Conservation (phyloP, 2,888 invertebrate genomes). For the Cetonia aurata region DNA sequence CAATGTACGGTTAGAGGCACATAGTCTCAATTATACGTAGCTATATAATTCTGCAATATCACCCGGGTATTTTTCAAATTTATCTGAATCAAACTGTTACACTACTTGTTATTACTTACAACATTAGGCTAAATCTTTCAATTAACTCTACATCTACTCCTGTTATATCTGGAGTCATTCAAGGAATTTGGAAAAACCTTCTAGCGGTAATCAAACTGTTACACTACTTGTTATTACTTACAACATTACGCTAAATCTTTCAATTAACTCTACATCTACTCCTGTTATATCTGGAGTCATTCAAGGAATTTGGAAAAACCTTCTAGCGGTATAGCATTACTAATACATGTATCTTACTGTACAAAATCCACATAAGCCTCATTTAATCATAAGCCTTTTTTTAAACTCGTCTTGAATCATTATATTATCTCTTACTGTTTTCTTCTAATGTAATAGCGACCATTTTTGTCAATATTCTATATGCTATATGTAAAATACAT, state of each 20-base stretch:
- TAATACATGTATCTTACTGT: conserved; percentile 42
- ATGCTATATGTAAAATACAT: background rate
- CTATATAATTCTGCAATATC: too few relatives aligned
- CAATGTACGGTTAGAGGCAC: too few relatives aligned
- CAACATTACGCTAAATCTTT: too few relatives aligned
- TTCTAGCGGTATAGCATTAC: conserved; percentile 48
- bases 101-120: conserved; percentile 4
- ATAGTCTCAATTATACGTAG: too few relatives aligned
- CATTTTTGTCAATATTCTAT: background rate
- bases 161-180: conserved; percentile 33
- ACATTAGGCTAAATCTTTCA: too few relatives aligned
- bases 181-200: conserved; percentile 53
- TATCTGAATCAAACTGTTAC: background rate
- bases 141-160: conserved; percentile 27
- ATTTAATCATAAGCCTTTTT: too few relatives aligned
- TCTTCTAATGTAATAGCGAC: background rate
- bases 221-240: too few relatives aligned
- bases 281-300: conserved; percentile 50
- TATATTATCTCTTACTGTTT: background rate
- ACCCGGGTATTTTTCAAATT: conserved; percentile 13
- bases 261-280: too few relatives aligned
- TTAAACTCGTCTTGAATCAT: background rate
- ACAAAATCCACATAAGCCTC: conserved; percentile 3
- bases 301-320: conserved; percentile 53
- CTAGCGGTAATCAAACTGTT: too few relatives aligned